Evolutionary conservation across 2,797 vertebrate genomes (phyloP), one percentile per base, ranked within the genome.

Genomic region (Intellagama lesueurii): DNA sequence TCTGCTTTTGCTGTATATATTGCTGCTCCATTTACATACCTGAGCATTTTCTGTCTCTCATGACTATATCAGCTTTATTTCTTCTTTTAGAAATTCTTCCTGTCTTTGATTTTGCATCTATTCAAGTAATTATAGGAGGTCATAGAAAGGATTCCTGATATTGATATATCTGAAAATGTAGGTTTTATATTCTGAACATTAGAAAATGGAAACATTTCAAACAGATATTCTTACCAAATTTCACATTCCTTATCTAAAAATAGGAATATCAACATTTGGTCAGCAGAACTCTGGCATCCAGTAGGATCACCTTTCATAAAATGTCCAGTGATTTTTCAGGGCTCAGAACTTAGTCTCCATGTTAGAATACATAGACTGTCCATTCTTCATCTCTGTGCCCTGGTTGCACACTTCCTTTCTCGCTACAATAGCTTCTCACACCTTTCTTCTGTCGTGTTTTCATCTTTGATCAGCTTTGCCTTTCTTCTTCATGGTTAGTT

Each of bases 1-100:
- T 91, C 89, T 95, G 92, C 91, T 93, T 91, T 85, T 56, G 90
- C 92, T 94, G 81, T 92, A 91, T 91, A 83, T 92, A 91, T 85
- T 0, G 7, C 79, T 93, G 81, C 88, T 87, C 32, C 87, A 70
- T 40, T 89, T 82, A 52, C 92, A 72, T 85, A 92, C 86, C 86
- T 91, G 86, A 84, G 69, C 85, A 79, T 86, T 83, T 92, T 91
- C 84, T 90, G 40, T 87, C 93, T 92, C 77, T 73, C 24, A 35
- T 76, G 79, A 84, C 30, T 12, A 1, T n/a, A 28, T 24, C 79
- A 72, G 72, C 0, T 90, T 87, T 93, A 4, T 40, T 89, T 22
- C 82, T 94, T 2, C 78, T 56, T 91, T 85, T 73, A 8, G 56
- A 64, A 87, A 35, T 40, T 94, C 86, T 90, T 73, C 73, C 35